Conservation (phyloP, 2,888 invertebrate species). For the Pharmacophagus antenor region DNA sequence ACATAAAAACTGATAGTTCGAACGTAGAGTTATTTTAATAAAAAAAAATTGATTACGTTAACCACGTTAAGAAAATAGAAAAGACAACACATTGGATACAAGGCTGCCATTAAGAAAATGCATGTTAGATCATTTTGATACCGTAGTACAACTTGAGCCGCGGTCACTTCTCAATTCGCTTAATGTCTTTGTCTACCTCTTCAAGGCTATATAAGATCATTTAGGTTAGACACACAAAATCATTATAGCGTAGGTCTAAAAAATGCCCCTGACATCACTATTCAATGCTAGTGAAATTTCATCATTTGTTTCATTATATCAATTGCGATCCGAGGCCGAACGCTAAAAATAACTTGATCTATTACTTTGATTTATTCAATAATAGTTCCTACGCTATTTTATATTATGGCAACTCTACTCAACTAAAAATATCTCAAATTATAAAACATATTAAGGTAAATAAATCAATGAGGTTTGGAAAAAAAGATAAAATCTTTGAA, state of each 20-base stretch:
- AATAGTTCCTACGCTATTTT: slow-evolving; percentile 1
- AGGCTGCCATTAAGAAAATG: too few species aligned
- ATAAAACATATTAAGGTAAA: too few species aligned
- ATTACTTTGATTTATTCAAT: slow-evolving; percentile 19
- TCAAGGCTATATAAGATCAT: neutral
- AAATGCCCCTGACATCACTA: neutral
- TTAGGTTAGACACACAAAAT: neutral
- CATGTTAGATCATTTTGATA: too few species aligned
- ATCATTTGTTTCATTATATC: slow-evolving; percentile 11
- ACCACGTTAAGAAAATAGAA: too few species aligned
- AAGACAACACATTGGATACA: too few species aligned
- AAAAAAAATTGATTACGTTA: too few species aligned
- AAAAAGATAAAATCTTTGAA: too few species aligned
- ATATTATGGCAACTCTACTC: neutral
- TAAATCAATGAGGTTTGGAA: too few species aligned
- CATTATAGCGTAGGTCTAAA: neutral
- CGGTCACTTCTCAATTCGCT: too few species aligned
- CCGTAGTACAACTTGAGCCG: too few species aligned
- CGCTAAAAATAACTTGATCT: slow-evolving; percentile 17
- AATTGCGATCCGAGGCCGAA: slow-evolving; percentile 21
- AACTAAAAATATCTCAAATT: too few species aligned
- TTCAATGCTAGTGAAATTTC: slow-evolving; percentile 15
- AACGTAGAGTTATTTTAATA: too few species aligned
- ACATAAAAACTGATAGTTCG: neutral
- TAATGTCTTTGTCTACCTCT: neutral